A percentile compares a stretch with the other conserved stretches of the same genome.
These are phyloP conservation scores for Propsilocerus akamusi DNA, from an alignment of 1,140 invertebrate genomes.

Conservation along the genomic window DNA sequence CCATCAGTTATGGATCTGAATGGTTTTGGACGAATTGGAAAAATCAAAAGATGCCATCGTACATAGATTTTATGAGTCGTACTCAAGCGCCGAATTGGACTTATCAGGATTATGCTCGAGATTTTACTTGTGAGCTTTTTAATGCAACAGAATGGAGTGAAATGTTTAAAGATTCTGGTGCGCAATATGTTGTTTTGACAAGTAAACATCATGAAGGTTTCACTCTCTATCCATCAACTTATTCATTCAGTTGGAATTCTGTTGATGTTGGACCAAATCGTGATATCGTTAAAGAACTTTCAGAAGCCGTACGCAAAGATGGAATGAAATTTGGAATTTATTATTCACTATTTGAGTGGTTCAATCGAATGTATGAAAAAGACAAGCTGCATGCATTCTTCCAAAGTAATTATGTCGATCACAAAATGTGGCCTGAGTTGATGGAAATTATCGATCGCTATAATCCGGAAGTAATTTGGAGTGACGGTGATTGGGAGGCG, in stretches of 20 bases:
- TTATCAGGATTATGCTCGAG: constrained; percentile 70
- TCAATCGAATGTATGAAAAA: constrained; percentile 60
- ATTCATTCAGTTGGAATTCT: constrained; percentile 81
- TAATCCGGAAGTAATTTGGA: constrained; percentile 81
- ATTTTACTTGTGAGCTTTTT: constrained; percentile 70
- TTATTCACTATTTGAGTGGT: constrained; percentile 85
- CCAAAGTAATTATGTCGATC: constrained; percentile 40
- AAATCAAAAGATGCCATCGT: constrained; percentile 26
- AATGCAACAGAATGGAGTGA: constrained; percentile 57
- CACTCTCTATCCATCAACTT: constrained; percentile 72
- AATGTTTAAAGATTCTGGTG: constrained; percentile 54
- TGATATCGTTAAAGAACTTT: constrained; percentile 63
- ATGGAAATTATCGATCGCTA: constrained; percentile 58
- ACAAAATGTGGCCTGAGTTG: constrained; percentile 56
- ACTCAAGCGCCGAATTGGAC: constrained; percentile 63
- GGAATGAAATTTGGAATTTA: constrained; percentile 69
- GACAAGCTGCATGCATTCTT: constrained; percentile 51
- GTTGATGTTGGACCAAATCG: constrained; percentile 66
- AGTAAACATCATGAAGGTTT: constrained; percentile 91
- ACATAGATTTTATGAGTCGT: constrained; percentile 45
- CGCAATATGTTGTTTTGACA: constrained; percentile 75
- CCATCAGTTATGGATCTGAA: constrained; percentile 66
- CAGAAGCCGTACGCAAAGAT: constrained; percentile 42
- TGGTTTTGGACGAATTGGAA: constrained; percentile 78
- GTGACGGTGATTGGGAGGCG: constrained; percentile 81